phyloP scores from a whole-genome alignment of 2,797 vertebrate species.

The Myripristis jacobus region DNA sequence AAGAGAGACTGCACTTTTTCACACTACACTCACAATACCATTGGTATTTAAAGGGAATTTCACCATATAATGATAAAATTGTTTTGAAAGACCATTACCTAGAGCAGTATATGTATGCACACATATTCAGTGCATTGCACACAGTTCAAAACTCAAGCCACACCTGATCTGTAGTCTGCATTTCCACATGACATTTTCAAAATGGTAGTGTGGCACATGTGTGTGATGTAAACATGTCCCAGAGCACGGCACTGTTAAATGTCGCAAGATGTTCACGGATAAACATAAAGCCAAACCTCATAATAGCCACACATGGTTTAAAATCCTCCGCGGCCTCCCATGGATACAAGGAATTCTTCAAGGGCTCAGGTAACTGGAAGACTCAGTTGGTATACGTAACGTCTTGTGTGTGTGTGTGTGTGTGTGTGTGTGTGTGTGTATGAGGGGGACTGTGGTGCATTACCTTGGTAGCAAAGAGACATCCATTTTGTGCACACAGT shows the following conservation, averaged over 20 bases:
- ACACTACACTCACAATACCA: no score
- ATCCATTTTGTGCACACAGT: conserved; percentile 1
- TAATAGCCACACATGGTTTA: conserved; percentile 32
- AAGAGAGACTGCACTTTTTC: no score
- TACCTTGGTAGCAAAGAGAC: neutral
- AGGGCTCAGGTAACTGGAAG: conserved; percentile 3
- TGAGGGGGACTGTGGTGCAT: conserved; percentile 3
- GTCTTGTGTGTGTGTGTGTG: conserved; percentile 8
- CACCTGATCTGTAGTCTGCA: conserved; percentile 41
- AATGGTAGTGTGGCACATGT: conserved; percentile 57
- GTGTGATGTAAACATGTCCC: conserved; percentile 66
- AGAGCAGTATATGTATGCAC: no score
- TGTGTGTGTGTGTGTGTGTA: conserved; percentile 34
- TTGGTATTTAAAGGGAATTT: no score
- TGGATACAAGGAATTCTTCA: conserved; percentile 5
- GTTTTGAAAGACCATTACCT: no score
- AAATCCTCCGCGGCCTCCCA: conserved; percentile 42
- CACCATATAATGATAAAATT: no score
- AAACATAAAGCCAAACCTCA: conserved; percentile 21
- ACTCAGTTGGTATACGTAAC: conserved; percentile 7
- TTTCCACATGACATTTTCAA: conserved; percentile 66
- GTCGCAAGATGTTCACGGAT: conserved; percentile 66
- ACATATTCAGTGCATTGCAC: conserved; percentile 18
- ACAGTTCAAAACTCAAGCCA: conserved; percentile 26
- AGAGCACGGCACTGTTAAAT: conserved; percentile 63